phyloP scores from a whole-genome alignment of 2,888 invertebrate species.

The Drosophila affinis region DNA sequence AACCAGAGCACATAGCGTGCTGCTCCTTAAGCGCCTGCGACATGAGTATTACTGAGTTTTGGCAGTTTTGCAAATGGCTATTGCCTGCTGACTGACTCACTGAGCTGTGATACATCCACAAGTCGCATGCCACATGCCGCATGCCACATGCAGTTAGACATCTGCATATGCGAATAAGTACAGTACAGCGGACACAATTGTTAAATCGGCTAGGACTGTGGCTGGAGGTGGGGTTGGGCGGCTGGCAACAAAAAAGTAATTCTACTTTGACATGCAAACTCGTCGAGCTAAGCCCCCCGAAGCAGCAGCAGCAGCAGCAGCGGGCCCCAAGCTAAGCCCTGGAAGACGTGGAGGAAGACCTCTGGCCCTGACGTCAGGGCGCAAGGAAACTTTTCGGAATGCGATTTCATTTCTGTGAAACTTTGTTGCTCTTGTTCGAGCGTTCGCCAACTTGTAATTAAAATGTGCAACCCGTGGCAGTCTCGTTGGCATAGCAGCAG shows the following conservation, averaged over 20 bases:
- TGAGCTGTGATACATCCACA: constrained; percentile 5
- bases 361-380: constrained; percentile 54
- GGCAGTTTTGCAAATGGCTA: constrained; percentile 4
- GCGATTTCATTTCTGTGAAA: constrained; percentile 50
- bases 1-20: neutral
- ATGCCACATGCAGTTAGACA: constrained; percentile 1
- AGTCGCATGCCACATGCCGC: neutral
- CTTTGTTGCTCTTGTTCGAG: constrained; percentile 31
- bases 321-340: neutral
- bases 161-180: constrained; percentile 18
- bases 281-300: constrained; percentile 16
- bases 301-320: no score
- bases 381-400: constrained; percentile 29
- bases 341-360: neutral
- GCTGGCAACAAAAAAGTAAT: constrained; percentile 49
- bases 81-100: constrained; percentile 12
- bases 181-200: constrained; percentile 7
- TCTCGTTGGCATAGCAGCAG: no score
- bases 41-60: constrained; percentile 3
- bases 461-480: constrained; percentile 35
- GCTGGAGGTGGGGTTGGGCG: no score
- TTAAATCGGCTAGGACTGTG: constrained; percentile 22
- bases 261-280: constrained; percentile 73
- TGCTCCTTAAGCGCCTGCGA: constrained; percentile 13
- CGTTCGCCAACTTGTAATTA: constrained; percentile 37